Evolutionary conservation across 2,113 vertebrate species (phyloP), one percentile per base, ranked within the genome.

Genomic region (Alligator mississippiensis): DNA sequence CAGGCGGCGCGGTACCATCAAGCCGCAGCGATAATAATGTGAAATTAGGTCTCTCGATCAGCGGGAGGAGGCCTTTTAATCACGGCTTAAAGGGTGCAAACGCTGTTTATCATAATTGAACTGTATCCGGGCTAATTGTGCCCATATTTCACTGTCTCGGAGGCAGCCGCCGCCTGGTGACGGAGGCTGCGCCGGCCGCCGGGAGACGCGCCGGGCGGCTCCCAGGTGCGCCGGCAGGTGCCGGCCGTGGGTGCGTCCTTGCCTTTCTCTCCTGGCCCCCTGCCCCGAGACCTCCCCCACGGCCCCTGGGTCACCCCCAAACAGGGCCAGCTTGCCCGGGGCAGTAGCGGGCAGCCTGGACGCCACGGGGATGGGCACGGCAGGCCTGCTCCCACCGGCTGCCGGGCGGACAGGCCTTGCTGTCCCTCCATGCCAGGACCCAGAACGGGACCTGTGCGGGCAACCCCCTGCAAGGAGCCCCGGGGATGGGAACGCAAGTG

Each of bases 1-100:
- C 95, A 97, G 92, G 94, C 98, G 98, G 98, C 97, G 98, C 98
- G 97, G 98, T 98, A 98, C 98, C 98, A 98, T 98, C 98, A 98
- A 98, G 98, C 96, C 96, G 97, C 95, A 97, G 98, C 98, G 97
- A 98, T 98, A 98, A 99, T 99, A 98, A 99, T 98, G 98, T 98
- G 98, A 98, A 98, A 99, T 99, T 98, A 99, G 99, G 98, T 99
- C 98, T 99, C 99, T 99, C 98, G 98, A 98, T 99, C 99, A 99
- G 98, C 96, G 97, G 96, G 97, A 98, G 97, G 98, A 98, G 98
- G 98, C 98, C 98, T 98, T 98, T 98, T 99, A 99, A 99, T 99
- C 99, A 99, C 98, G 98, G 98, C 98, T 98, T 99, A 99, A 99
- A 98, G 99, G 99, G 98, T 98, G 98, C 98, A 96, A 98, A 98